Conservation (phyloP, 35 echinoderm and acorn worm species). For the Apostichopus parvimensis region DNA sequence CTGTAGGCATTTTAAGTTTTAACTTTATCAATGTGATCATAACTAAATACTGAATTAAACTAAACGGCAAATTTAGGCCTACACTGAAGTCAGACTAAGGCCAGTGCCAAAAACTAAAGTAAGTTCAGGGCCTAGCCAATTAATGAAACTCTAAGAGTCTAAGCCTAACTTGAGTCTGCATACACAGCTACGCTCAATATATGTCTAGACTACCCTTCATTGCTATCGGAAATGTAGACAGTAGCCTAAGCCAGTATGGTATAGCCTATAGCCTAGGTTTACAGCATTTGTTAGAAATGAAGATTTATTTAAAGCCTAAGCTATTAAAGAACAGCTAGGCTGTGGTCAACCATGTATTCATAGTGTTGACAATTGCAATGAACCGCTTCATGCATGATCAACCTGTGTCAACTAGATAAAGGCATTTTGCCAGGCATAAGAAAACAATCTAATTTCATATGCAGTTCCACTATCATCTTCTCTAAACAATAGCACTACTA, state of each 20-base stretch:
- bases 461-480: neutral
- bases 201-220: neutral
- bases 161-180: too few relatives aligned
- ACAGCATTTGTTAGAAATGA: neutral
- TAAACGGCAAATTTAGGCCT: too few relatives aligned
- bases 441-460: conserved; percentile 14
- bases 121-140: too few relatives aligned
- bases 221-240: neutral
- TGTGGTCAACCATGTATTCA: neutral
- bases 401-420: neutral
- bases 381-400: neutral
- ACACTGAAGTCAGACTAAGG: too few relatives aligned
- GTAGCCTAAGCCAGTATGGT: neutral
- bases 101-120: too few relatives aligned
- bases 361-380: too few relatives aligned
- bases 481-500: neutral
- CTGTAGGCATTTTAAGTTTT: too few relatives aligned
- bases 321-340: neutral
- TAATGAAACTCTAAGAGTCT: too few relatives aligned
- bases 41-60: too few relatives aligned
- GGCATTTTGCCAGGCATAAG: neutral
- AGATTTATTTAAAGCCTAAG: neutral
- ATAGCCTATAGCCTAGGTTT: neutral
- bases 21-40: too few relatives aligned
- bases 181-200: neutral